Base-by-base conservation (phyloP, 2,113 vertebrate genomes). In the Hassar affinis region DNA sequence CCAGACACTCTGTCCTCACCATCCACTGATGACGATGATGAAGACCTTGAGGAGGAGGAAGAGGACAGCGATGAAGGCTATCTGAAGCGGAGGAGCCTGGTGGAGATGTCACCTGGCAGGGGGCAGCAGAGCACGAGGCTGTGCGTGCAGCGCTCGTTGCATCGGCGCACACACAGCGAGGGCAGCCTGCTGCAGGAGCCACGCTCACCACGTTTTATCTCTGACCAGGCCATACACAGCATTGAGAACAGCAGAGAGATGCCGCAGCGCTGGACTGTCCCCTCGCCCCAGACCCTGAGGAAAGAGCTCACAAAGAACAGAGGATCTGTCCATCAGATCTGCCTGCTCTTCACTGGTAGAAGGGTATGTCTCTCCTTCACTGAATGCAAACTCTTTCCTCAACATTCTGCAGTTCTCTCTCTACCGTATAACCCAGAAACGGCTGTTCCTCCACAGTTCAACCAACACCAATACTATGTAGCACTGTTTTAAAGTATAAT, bases 131-230 rank as follows among this genome's bases (percentile, higher is more conserved):
- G 91, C 87, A 90, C 57, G 54, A 92, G 90, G 0, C 90, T 95
- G 69, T 90, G 92, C 0, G 93, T 94, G 78, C 94, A 95, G 92
- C 93, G 86, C 85, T 94, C 95, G 0, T 91, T 96, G 87, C 91
- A 94, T 56, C 92, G 95, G 6, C 95, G 97, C 52, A 97, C 97
- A 0, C 94, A 97, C 92, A 98, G 97, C 0, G 97, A 98, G 90
- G 96, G 97, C 72, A 97, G 95, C 85, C 91, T 99, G 52, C 92
- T 96, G 79, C 95, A 95, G 88, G 96, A 98, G 86, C 78, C 93
- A 72, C 93, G 92, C 0, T 90, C 94, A 4, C 92, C 95, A 45
- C 95, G 93, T 89, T 98, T 97, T 87, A 91, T 96, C 87, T 98
- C 97, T 0, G 96, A 99, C 92, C 97, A 95, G 90, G 96, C 95